Evolutionary conservation across 1,140 invertebrate genomes (phyloP), one percentile per base, ranked within the genome.

Genomic region (Macrosteles quadrilineatus): DNA sequence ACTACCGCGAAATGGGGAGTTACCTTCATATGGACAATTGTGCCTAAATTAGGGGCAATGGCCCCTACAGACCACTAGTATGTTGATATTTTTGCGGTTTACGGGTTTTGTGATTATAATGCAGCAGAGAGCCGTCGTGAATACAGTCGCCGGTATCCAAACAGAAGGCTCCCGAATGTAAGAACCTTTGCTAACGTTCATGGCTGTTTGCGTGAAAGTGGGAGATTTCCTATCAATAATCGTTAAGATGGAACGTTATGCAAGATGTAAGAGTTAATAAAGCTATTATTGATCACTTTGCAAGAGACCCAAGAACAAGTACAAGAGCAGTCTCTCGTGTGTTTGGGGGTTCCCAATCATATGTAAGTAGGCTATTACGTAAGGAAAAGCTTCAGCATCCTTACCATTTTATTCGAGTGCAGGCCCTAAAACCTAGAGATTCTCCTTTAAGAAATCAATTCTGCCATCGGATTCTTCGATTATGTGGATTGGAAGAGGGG

Each of bases 401-500:
- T 50, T 50, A 50, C 47, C 3, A 50, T 50, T 50, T 50, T 50
- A 50, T 50, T 50, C 47, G 17, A 50, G 47, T 50, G 47, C 47
- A 50, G n/a, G 47, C 47, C 47, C n/a, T 50, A 23, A 6, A 50
- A 50, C n/a, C n/a, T 9, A 50, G 47, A 50, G 47, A 50, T 23
- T 6, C 47, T 50, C 6, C 47, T 23, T 19, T 3, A 19, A 50
- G 47, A 50, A n/a, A 9, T 50, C 47, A 50, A n/a, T 50, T 50
- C 47, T 50, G 17, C 47, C 47, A n/a, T n/a, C n/a, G 4, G 47
- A 50, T 50, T 50, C 47, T 6, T 50, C 47, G n/a, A n/a, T n/a
- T 9, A 25, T 63, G 31, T 63, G 57, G 57, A 63, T 30, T 14
- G 57, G 27, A 63, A 63, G 57, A 32, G 25, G 57, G 25, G 67